These are phyloP conservation scores for Tigriopus japonicus DNA, from an alignment of 1,140 invertebrate genomes.

Conservation along the genomic window DNA sequence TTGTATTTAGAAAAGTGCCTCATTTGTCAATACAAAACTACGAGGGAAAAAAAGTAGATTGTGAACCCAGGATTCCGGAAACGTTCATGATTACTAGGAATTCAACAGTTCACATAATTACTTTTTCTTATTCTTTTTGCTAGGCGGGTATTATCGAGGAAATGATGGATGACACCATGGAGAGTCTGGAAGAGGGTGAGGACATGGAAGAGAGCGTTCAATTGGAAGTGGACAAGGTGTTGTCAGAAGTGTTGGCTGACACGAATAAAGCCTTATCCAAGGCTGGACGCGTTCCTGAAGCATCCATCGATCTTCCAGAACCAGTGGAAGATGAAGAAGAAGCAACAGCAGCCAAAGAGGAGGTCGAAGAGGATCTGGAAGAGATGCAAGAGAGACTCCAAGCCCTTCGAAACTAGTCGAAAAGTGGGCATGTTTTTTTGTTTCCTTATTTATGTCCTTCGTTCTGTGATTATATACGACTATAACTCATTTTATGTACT, in stretches of 20 bases:
- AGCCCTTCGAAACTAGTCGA: constrained; percentile 18
- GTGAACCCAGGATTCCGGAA: no score
- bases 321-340: constrained; percentile 14
- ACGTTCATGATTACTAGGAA: no score
- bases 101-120: no score
- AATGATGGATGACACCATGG: constrained; percentile 97
- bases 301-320: constrained; percentile 24
- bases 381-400: constrained; percentile 19
- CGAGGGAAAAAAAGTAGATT: no score
- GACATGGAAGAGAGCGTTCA: constrained; percentile 25
- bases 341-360: constrained; percentile 14
- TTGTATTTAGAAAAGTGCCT: no score
- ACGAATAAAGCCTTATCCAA: constrained; percentile 47
- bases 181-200: constrained; percentile 40
- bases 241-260: constrained; percentile 86
- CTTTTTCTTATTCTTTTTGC: no score
- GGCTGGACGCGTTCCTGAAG: constrained; percentile 43
- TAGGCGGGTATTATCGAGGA: constrained; percentile 95
- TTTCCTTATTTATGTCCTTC: no score
- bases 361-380: constrained; percentile 19
- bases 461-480: no score
- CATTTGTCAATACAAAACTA: no score
- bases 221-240: constrained; percentile 29
- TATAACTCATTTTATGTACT: no score
- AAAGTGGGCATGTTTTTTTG: no score